Conservation (phyloP, 1,140 invertebrate genomes). For the Wiebesia pumilae region DNA sequence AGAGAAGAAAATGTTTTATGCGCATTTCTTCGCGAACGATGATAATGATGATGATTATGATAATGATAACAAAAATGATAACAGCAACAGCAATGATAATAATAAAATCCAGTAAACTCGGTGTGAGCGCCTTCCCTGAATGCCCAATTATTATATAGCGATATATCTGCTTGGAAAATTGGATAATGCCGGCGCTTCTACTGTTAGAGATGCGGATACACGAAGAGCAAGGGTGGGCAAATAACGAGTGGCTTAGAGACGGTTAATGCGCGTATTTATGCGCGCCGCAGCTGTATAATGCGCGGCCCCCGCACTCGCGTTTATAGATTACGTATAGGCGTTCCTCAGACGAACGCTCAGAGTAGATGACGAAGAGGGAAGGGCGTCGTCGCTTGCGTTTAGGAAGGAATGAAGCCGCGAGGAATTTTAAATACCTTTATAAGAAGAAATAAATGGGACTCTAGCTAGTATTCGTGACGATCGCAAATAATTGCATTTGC, state of each 20-base stretch:
- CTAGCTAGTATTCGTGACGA: background rate
- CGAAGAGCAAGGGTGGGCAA: conserved; percentile 20
- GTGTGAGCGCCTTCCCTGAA: conserved; percentile 58
- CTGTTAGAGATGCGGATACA: conserved; percentile 1
- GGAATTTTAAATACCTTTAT: background rate
- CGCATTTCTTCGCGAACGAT: background rate
- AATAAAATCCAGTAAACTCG: conserved; percentile 32
- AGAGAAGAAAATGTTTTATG: background rate
- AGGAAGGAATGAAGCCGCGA: background rate
- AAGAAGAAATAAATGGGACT: background rate
- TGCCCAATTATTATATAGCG: conserved; percentile 70
- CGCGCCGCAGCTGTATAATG: conserved; percentile 6
- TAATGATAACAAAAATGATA: background rate
- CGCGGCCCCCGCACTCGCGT: background rate
- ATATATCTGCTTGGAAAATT: conserved; percentile 68
- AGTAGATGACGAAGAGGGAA: background rate
- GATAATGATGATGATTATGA: background rate
- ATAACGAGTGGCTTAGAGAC: conserved; percentile 51
- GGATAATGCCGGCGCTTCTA: conserved; percentile 62
- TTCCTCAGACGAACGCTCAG: background rate
- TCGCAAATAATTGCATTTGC: background rate
- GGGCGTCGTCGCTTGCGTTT: background rate
- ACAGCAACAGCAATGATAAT: conserved; percentile 32
- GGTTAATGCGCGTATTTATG: conserved; percentile 50
- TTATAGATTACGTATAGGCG: conserved; percentile 8